phyloP scores from a whole-genome alignment of 2,888 invertebrate species.

The Trimorus sp. region DNA sequence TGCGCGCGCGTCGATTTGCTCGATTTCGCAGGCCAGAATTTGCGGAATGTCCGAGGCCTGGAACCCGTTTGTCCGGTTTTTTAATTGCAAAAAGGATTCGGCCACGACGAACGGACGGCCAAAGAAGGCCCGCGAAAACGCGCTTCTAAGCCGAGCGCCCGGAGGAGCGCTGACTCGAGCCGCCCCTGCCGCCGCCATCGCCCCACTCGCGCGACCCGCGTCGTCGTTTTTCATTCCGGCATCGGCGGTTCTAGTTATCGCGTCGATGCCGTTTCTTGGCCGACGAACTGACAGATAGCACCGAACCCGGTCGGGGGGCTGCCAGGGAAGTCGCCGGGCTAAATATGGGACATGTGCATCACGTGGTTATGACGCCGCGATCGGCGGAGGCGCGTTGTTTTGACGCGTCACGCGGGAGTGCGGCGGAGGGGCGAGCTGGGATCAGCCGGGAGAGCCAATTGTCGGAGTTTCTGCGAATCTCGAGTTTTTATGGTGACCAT shows the following conservation, averaged over 20 bases:
- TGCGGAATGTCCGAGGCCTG: slow-evolving; percentile 80
- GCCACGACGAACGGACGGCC: slow-evolving; percentile 66
- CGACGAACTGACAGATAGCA: slow-evolving; percentile 50
- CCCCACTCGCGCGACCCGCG: not conserved
- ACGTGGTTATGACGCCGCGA: slow-evolving; percentile 32
- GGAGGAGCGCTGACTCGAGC: slow-evolving; percentile 27
- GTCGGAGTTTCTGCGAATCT: too few relatives aligned
- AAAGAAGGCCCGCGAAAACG: slow-evolving; percentile 63
- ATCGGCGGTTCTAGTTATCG: slow-evolving; percentile 62
- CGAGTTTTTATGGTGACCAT: too few relatives aligned
- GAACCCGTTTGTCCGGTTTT: slow-evolving; percentile 81
- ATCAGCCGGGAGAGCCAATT: too few relatives aligned
- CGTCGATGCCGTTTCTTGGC: slow-evolving; percentile 52
- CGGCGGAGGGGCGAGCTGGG: too few relatives aligned
- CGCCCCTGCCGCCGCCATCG: slow-evolving; percentile 10
- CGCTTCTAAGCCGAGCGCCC: slow-evolving; percentile 46
- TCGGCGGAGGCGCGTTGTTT: not conserved
- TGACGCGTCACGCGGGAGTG: too few relatives aligned
- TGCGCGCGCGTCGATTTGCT: slow-evolving; percentile 71
- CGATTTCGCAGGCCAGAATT: slow-evolving; percentile 79
- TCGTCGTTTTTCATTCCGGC: slow-evolving; percentile 56
- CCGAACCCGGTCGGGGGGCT: slow-evolving; percentile 37
- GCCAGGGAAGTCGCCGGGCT: slow-evolving; percentile 37
- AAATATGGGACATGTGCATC: slow-evolving; percentile 43
- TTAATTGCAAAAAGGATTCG: slow-evolving; percentile 81